phyloP scores from a whole-genome alignment of 92 coral and sea anemone genomes.

The Desmophyllum pertusum region DNA sequence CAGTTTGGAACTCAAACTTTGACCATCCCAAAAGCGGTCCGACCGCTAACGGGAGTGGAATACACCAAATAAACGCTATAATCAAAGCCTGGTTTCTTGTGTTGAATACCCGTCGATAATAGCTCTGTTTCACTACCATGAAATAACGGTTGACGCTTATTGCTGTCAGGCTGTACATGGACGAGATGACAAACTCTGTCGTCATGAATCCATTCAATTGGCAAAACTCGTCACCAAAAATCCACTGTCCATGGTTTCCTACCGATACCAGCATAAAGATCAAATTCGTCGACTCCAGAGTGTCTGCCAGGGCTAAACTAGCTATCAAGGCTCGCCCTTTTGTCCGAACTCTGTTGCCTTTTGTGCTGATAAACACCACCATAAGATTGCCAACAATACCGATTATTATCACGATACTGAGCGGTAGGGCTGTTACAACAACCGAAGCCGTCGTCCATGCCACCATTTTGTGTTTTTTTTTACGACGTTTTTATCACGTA shows the following conservation, averaged over 20 bases:
- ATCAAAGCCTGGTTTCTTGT: conserved; percentile 36
- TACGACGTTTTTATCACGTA: background rate
- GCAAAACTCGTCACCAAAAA: conserved; percentile 50
- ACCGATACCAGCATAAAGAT: conserved; percentile 59
- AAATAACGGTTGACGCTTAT: conserved; percentile 63
- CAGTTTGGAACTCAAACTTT: conserved; percentile 60
- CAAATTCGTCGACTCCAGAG: conserved; percentile 58
- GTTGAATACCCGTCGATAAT: conserved; percentile 50
- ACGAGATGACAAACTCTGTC: conserved; percentile 47
- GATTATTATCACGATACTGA: conserved; percentile 41
- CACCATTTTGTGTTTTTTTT: background rate
- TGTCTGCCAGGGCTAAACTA: conserved; percentile 57
- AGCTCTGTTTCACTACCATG: conserved; percentile 60
- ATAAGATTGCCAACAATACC: conserved; percentile 64
- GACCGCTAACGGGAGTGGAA: conserved; percentile 68
- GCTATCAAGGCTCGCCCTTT: conserved; percentile 61
- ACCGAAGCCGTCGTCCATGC: conserved; percentile 53
- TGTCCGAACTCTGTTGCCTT: conserved; percentile 54
- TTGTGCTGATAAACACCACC: conserved; percentile 56
- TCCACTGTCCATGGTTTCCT: conserved; percentile 49
- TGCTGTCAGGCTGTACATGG: conserved; percentile 52
- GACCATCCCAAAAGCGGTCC: conserved; percentile 77
- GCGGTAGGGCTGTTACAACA: conserved; percentile 26
- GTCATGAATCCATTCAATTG: conserved; percentile 58
- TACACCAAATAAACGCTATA: conserved; percentile 55